These are phyloP conservation scores for Peromyscus aztecus DNA, from an alignment of 2,797 vertebrate genomes.

Conservation along the genomic window DNA sequence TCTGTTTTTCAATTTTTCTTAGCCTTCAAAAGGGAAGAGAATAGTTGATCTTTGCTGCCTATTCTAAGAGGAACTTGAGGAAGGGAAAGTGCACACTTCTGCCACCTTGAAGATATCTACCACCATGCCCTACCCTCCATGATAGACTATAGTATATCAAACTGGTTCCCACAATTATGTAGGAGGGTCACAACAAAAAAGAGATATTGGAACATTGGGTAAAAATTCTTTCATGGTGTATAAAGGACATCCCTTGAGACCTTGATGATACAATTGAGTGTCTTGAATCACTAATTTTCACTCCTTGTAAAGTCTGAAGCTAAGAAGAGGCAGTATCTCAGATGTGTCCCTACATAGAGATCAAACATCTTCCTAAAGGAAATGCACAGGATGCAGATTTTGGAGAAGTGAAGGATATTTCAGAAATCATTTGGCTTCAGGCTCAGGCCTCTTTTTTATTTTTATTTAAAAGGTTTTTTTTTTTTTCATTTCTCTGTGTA, in stretches of 20 bases:
- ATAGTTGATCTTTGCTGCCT: neutral
- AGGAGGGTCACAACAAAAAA: neutral
- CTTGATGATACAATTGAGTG: neutral
- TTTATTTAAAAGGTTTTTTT: too few species aligned
- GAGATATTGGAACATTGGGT: neutral
- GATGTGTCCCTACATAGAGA: neutral
- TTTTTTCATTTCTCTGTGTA: too few species aligned
- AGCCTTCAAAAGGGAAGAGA: neutral
- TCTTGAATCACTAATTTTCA: neutral
- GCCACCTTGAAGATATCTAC: neutral
- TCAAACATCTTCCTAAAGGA: neutral
- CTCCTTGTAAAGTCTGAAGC: neutral
- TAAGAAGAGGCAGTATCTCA: neutral
- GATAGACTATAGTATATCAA: neutral
- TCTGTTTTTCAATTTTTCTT: neutral
- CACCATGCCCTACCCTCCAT: neutral
- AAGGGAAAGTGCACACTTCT: neutral
- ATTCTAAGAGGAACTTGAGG: neutral
- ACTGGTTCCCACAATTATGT: neutral
- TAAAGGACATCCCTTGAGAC: neutral
- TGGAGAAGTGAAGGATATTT: neutral
- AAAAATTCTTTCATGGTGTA: neutral
- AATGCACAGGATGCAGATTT: neutral
- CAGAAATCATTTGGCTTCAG: neutral
- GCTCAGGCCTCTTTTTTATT: neutral